These are phyloP conservation scores for Paragorgia papillata DNA, from an alignment of 92 coral and sea anemone species.

Conservation along the genomic window DNA sequence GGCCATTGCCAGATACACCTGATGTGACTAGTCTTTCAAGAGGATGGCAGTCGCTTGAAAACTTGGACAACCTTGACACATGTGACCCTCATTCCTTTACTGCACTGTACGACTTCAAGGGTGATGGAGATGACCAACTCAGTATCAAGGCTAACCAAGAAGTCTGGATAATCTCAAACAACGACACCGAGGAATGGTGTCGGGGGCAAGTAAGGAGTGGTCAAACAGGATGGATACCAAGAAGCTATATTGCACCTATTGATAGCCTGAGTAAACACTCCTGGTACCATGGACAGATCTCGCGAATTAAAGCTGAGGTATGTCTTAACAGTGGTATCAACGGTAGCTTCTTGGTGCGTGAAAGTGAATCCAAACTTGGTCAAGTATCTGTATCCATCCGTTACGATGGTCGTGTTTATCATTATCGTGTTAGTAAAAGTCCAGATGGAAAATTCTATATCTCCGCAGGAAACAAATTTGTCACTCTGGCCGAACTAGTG, in stretches of 20 bases:
- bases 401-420: conserved; percentile 94
- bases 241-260: conserved; percentile 85
- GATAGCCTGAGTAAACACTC: conserved; percentile 94
- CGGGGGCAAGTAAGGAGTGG: conserved; percentile 88
- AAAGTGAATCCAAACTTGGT: conserved; percentile 95
- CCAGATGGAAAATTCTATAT: conserved; percentile 82
- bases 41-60: conserved; percentile 81
- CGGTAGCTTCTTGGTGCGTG: conserved; percentile 96
- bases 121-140: conserved; percentile 86
- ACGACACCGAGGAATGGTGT: conserved; percentile 92
- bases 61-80: conserved; percentile 53
- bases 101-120: conserved; percentile 89
- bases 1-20: conserved; percentile 97
- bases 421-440: conserved; percentile 86
- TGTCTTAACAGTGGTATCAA: conserved; percentile 94
- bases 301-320: conserved; percentile 93
- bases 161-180: conserved; percentile 70
- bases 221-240: conserved; percentile 92
- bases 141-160: conserved; percentile 85
- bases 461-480: conserved; percentile 80
- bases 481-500: conserved; percentile 88
- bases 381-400: conserved; percentile 94
- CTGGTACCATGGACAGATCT: conserved; percentile 96
- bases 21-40: conserved; percentile 42
- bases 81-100: conserved; percentile 79